Evolutionary conservation across 1,140 invertebrate genomes (phyloP).

Genomic region (Leucophenga varia): DNA sequence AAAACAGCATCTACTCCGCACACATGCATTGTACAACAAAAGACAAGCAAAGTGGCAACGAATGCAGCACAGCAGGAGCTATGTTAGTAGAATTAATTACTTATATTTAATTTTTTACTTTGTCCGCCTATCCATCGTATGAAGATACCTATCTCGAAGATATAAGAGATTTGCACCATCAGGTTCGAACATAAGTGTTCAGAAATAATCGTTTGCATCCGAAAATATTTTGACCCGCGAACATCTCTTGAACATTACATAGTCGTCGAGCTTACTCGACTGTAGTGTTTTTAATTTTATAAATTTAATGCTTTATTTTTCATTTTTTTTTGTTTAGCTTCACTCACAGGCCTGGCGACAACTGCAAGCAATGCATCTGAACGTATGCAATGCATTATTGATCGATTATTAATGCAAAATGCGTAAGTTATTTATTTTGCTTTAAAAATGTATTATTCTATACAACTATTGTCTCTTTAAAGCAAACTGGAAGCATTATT

Average conservation of each 20-base stretch:
- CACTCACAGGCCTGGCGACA: slow-evolving; percentile 36
- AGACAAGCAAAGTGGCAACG: slow-evolving; percentile 6
- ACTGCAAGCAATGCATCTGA: slow-evolving; percentile 32
- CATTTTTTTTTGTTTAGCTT: slow-evolving; percentile 23
- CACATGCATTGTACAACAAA: too few species aligned
- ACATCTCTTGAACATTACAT: too few species aligned
- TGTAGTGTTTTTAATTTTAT: too few species aligned
- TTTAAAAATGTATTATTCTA: not conserved
- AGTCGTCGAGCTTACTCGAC: too few species aligned
- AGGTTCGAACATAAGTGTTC: not conserved
- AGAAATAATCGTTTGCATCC: not conserved
- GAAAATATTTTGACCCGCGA: not conserved
- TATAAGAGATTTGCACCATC: too few species aligned
- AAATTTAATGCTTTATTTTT: too few species aligned
- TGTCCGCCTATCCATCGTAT: too few species aligned
- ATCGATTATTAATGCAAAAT: slow-evolving; percentile 41
- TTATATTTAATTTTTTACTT: too few species aligned
- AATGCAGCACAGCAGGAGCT: slow-evolving; percentile 27
- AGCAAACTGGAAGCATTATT: slow-evolving; percentile 45
- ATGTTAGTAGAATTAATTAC: slow-evolving; percentile 22
- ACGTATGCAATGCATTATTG: slow-evolving; percentile 44
- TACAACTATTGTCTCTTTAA: slow-evolving; percentile 6
- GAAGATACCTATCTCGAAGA: too few species aligned
- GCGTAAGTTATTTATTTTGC: slow-evolving; percentile 20
- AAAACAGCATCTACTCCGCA: too few species aligned